Conservation (phyloP, 1,140 invertebrate species). For the Rhopalosiphum padi region DNA sequence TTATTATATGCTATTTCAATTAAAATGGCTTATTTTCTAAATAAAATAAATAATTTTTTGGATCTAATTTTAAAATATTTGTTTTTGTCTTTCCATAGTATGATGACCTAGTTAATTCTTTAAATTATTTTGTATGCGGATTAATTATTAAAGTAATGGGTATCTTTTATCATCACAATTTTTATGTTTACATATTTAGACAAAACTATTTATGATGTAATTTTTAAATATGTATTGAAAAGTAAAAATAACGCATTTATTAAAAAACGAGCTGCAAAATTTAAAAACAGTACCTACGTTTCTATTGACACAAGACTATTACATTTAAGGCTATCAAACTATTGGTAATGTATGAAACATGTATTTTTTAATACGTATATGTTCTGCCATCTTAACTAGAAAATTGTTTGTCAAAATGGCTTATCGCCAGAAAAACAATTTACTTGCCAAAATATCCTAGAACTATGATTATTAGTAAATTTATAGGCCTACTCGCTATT, state of each 20-base stretch:
- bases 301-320: not conserved
- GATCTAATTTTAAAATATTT: not conserved
- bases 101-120: not conserved
- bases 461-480: not conserved
- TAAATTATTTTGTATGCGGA: not conserved
- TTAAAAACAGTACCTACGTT: not conserved
- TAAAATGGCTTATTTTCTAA: not conserved
- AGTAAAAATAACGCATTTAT: no score
- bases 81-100: not conserved
- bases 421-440: not conserved
- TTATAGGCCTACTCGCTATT: not conserved
- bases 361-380: not conserved
- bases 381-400: not conserved
- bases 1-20: not conserved
- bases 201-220: not conserved
- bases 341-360: not conserved
- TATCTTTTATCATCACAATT: not conserved
- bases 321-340: not conserved
- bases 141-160: not conserved
- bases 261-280: no score
- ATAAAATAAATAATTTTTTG: not conserved
- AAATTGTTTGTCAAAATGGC: not conserved
- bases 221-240: not conserved
- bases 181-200: not conserved
- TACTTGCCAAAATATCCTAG: not conserved